These are phyloP conservation scores for Peromyscus eremicus DNA, from an alignment of 2,797 vertebrate species.

Conservation along the genomic window DNA sequence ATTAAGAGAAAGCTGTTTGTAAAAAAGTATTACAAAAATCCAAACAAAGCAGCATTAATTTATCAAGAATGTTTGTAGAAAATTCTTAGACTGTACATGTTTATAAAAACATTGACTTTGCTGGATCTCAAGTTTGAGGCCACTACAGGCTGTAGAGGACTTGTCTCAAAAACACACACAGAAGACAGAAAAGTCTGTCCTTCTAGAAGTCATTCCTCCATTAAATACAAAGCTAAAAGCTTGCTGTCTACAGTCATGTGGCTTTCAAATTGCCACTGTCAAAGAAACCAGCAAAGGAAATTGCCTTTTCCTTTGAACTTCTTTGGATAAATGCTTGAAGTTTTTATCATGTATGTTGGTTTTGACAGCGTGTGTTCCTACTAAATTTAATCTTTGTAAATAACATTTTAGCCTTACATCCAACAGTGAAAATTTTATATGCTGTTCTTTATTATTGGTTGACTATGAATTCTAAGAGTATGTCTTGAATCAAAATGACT, in stretches of 20 bases:
- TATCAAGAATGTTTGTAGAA: slow-evolving; percentile 5
- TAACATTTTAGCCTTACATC: slow-evolving; percentile 28
- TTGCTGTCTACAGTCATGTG: slow-evolving; percentile 26
- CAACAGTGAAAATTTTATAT: slow-evolving; percentile 34
- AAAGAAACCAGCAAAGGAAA: neutral
- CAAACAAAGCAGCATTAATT: slow-evolving; percentile 62
- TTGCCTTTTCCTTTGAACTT: slow-evolving; percentile 46
- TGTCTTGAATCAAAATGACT: slow-evolving; percentile 55
- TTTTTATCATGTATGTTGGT: slow-evolving; percentile 20
- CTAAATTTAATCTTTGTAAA: slow-evolving; percentile 56
- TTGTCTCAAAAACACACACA: neutral
- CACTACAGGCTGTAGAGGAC: neutral
- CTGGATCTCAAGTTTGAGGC: neutral
- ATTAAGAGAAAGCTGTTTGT: slow-evolving; percentile 45
- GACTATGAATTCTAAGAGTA: slow-evolving; percentile 39
- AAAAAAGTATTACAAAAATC: slow-evolving; percentile 34
- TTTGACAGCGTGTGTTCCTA: slow-evolving; percentile 36
- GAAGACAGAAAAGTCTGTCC: neutral
- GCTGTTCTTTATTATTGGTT: slow-evolving; percentile 40
- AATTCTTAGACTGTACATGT: slow-evolving; percentile 11
- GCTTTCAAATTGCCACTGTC: slow-evolving; percentile 35
- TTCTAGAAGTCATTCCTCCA: slow-evolving; percentile 34
- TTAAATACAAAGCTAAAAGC: slow-evolving; percentile 56
- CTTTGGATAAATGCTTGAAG: slow-evolving; percentile 57
- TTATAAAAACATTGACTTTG: slow-evolving; percentile 27